phyloP scores from a whole-genome alignment of 2,888 invertebrate genomes.

The Ctena decussata region DNA sequence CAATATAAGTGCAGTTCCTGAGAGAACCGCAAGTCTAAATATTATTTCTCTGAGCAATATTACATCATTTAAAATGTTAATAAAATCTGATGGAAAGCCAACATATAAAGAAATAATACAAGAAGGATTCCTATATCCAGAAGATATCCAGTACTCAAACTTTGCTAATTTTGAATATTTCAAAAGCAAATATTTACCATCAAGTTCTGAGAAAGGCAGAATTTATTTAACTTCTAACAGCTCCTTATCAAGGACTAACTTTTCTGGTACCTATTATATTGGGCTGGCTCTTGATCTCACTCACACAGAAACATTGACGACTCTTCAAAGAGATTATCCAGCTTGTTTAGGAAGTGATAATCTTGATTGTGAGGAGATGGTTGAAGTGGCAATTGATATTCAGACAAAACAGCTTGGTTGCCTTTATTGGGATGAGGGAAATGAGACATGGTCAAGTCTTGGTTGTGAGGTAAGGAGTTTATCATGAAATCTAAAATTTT shows the following conservation, averaged over 20 bases:
- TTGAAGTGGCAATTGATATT: constrained; percentile 41
- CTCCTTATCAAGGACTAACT: not conserved
- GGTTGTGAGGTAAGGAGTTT: constrained; percentile 71
- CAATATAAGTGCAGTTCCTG: constrained; percentile 38
- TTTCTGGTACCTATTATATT: constrained; percentile 23
- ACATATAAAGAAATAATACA: constrained; percentile 22
- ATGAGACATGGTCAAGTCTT: constrained; percentile 47
- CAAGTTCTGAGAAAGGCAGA: not conserved
- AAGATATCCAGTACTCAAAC: not conserved
- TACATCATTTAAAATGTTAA: constrained; percentile 17
- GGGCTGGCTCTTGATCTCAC: constrained; percentile 43
- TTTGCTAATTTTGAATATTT: constrained; percentile 2
- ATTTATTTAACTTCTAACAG: not conserved
- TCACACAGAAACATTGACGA: constrained; percentile 26
- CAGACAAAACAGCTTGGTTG: constrained; percentile 53
- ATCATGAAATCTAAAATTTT: no score
- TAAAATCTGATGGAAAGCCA: constrained; percentile 29
- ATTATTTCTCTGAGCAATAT: constrained; percentile 14
- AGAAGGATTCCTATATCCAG: constrained; percentile 45
- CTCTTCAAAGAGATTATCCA: not conserved
- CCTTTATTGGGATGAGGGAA: constrained; percentile 60
- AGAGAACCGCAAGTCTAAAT: constrained; percentile 24
- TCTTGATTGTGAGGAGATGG: constrained; percentile 14
- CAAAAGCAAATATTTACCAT: not conserved
- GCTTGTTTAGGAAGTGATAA: constrained; percentile 45